Conservation (phyloP, 2,113 vertebrate species). For the Engystomops pustulosus region DNA sequence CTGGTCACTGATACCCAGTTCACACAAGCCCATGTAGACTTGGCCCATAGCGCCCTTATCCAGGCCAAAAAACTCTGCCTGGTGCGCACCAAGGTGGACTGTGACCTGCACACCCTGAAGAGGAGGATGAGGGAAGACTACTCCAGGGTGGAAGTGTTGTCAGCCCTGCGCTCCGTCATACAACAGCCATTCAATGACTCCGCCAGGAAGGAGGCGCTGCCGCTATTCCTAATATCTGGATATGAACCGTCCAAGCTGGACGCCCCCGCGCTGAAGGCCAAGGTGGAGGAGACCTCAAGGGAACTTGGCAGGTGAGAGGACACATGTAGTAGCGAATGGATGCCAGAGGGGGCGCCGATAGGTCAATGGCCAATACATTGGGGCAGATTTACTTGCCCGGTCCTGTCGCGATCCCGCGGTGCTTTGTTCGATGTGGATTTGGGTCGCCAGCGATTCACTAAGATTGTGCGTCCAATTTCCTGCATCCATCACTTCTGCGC, state of each 20-base stretch:
- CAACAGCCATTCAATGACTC: neutral
- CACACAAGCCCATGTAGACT: neutral
- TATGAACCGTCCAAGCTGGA: conserved; percentile 54
- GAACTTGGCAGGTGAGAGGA: conserved; percentile 44
- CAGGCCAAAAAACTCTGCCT: conserved; percentile 54
- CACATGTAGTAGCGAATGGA: too few relatives aligned
- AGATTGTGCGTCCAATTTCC: too few relatives aligned
- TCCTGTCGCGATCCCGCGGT: too few relatives aligned
- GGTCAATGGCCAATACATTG: too few relatives aligned
- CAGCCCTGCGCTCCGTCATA: neutral
- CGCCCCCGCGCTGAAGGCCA: conserved; percentile 27
- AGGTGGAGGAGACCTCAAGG: conserved; percentile 12
- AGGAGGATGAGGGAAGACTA: conserved; percentile 52
- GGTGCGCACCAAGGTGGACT: conserved; percentile 48
- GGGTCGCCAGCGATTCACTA: too few relatives aligned
- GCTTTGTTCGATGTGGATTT: too few relatives aligned
- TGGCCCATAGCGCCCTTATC: neutral
- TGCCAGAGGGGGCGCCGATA: too few relatives aligned
- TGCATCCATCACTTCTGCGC: too few relatives aligned
- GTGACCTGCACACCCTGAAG: conserved; percentile 60
- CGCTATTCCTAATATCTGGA: conserved; percentile 55
- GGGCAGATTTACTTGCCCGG: too few relatives aligned
- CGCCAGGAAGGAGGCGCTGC: neutral
- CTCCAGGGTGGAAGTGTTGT: neutral
- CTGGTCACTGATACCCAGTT: conserved; percentile 39